A percentile compares a stretch with the other conserved stretches of the same genome.
phyloP scores from a whole-genome alignment of 2,888 invertebrate species.

The Drymonia ruficornis region DNA sequence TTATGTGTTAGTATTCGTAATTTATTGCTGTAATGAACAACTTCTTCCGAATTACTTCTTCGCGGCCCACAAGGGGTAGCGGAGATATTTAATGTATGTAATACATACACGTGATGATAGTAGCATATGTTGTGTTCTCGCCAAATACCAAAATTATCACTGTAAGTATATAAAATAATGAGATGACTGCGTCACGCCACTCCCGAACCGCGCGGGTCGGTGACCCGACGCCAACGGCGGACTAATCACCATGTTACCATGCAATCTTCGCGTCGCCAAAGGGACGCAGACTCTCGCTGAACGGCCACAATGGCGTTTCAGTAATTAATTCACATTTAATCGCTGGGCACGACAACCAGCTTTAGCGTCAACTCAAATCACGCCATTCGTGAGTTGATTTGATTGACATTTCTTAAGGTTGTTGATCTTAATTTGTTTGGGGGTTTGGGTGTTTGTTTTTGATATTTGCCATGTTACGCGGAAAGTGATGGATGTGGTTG shows the following conservation, averaged over 20 bases:
- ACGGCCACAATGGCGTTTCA: neutral
- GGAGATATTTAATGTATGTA: no score
- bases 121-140: neutral
- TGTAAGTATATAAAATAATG: neutral
- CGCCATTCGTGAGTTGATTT: slow-evolving; percentile 1
- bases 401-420: slow-evolving; percentile 3
- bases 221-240: neutral
- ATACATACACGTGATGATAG: neutral
- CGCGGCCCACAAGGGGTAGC: no score
- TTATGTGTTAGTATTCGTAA: no score
- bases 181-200: neutral
- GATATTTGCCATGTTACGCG: no score
- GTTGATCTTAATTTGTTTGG: neutral
- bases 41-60: no score
- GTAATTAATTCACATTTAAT: slow-evolving; percentile 1
- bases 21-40: no score
- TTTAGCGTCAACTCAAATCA: neutral
- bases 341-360: neutral
- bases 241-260: neutral
- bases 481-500: no score
- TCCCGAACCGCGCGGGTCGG: neutral
- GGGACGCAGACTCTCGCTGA: slow-evolving; percentile 1
- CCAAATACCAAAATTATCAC: slow-evolving; percentile 2
- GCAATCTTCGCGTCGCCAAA: neutral
- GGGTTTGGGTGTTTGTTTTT: no score